Percentiles rank a stretch among this genome's conserved stretches.
Evolutionary conservation across 2,113 vertebrate species (phyloP).

Genomic region (Prinia subflava): DNA sequence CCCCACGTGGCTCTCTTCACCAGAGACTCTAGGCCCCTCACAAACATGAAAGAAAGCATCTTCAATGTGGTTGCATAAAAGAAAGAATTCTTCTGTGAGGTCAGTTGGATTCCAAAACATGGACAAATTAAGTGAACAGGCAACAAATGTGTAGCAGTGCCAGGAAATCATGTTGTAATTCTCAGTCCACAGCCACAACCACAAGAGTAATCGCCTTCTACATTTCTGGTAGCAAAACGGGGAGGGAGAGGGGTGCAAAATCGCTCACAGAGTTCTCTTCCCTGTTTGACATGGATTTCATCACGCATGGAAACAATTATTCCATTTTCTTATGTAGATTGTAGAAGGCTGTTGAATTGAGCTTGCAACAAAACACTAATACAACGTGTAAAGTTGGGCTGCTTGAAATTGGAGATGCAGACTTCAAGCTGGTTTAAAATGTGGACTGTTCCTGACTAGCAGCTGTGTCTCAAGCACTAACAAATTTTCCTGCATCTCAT

Average conservation of each 20-base stretch:
- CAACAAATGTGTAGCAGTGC: conserved; percentile 35
- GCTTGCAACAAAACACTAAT: background rate
- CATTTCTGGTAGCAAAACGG: background rate
- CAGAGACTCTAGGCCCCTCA: background rate
- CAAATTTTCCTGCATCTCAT: background rate
- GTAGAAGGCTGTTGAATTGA: background rate
- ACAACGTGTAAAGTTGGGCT: background rate
- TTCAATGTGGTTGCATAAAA: conserved; percentile 32
- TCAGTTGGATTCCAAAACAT: conserved; percentile 28
- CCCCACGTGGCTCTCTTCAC: background rate
- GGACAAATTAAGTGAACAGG: conserved; percentile 24
- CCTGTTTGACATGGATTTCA: background rate
- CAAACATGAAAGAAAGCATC: background rate
- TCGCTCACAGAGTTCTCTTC: background rate
- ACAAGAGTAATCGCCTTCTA: conserved; percentile 21
- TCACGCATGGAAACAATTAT: background rate
- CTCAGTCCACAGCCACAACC: background rate
- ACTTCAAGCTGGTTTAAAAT: background rate
- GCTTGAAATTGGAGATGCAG: background rate
- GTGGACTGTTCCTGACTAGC: background rate
- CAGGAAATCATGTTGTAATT: conserved; percentile 51
- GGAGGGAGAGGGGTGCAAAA: rapidly evolving
- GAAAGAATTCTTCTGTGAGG: conserved; percentile 13
- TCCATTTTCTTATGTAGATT: background rate
- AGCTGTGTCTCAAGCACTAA: background rate